Conservation (phyloP, 2,797 vertebrate species). For the Alauda arvensis region DNA sequence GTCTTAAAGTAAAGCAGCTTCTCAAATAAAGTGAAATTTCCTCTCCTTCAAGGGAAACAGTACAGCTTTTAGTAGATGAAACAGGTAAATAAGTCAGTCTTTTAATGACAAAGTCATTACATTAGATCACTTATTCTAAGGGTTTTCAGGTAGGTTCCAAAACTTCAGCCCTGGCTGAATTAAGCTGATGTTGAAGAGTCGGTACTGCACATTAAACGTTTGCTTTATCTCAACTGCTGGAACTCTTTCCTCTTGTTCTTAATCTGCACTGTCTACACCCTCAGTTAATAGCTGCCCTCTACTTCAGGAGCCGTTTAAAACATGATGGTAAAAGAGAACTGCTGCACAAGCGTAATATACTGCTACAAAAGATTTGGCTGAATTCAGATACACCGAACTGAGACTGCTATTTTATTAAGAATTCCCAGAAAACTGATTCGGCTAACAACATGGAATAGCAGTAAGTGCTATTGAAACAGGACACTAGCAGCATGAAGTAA, state of each 20-base stretch:
- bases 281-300: background rate
- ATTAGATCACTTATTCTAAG: background rate
- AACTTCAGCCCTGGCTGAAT: background rate
- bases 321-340: background rate
- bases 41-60: background rate
- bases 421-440: conserved; percentile 14
- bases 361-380: background rate
- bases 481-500: background rate
- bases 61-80: background rate
- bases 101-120: background rate
- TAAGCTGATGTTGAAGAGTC: background rate
- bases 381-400: background rate
- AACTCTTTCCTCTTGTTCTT: background rate
- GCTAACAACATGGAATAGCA: background rate
- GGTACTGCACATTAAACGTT: background rate
- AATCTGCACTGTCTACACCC: background rate
- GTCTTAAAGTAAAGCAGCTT: background rate
- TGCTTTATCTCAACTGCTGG: background rate
- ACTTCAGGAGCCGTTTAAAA: background rate
- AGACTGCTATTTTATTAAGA: background rate
- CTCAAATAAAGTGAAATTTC: background rate
- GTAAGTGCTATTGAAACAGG: background rate
- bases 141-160: background rate
- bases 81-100: background rate
- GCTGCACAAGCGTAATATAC: background rate